Conservation (phyloP, 30 jellyfish, hydroid and myxozoan genomes). For the Pseudorhiza aurosa region DNA sequence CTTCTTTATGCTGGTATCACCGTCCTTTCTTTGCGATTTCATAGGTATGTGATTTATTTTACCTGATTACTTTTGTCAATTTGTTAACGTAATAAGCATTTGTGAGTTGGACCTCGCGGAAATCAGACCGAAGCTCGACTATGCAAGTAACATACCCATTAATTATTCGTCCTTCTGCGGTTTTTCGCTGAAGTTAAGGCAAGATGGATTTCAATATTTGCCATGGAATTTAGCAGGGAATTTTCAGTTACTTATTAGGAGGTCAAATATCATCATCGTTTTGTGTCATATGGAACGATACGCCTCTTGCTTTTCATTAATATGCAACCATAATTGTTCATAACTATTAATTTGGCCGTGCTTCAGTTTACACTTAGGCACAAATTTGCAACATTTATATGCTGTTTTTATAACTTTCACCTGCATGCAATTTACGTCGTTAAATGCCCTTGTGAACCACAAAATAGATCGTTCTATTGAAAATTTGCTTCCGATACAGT, state of each 20-base stretch:
- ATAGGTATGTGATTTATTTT: slow-evolving; percentile 52
- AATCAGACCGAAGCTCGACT: background rate
- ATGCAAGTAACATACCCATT: background rate
- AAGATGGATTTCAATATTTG: slow-evolving; percentile 16
- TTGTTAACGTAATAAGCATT: background rate
- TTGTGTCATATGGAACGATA: too few species aligned
- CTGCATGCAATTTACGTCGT: too few species aligned
- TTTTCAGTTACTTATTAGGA: slow-evolving; percentile 17
- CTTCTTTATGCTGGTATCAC: slow-evolving; percentile 71
- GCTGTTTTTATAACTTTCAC: too few species aligned
- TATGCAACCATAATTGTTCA: too few species aligned
- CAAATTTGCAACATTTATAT: too few species aligned
- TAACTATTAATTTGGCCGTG: too few species aligned
- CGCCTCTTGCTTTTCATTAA: too few species aligned
- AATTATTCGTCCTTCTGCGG: slow-evolving; percentile 1
- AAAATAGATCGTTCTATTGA: too few species aligned
- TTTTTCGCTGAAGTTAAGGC: slow-evolving; percentile 14
- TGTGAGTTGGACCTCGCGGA: background rate
- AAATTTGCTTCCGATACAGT: too few species aligned
- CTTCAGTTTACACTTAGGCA: too few species aligned
- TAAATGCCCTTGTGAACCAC: too few species aligned
- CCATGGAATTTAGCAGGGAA: slow-evolving; percentile 24
- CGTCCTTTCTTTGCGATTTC: slow-evolving; percentile 61
- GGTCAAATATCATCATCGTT: background rate
- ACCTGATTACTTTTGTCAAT: slow-evolving; percentile 13